Conservation (phyloP, 92 coral and sea anemone species). For the Phenganax stokvisi region DNA sequence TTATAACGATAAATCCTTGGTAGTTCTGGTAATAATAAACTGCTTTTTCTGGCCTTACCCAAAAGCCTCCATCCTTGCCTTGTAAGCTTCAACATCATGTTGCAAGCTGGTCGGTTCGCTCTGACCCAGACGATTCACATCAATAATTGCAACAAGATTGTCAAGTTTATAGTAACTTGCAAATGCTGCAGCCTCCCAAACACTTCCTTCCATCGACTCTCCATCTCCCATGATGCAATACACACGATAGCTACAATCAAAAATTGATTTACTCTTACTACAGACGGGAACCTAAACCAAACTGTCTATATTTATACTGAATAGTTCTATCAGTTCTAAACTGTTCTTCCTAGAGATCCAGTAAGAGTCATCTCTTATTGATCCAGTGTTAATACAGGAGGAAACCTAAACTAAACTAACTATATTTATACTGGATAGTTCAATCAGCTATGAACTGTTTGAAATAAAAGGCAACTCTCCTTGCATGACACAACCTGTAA, state of each 20-base stretch:
- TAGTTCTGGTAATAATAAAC: not conserved
- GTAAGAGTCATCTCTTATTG: no score
- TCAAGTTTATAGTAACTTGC: constrained; percentile 86
- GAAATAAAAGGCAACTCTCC: not conserved
- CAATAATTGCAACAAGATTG: constrained; percentile 92
- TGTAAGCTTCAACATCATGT: constrained; percentile 74
- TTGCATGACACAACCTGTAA: not conserved
- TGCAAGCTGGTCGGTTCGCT: constrained; percentile 80
- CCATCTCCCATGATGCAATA: constrained; percentile 90
- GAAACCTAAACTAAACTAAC: no score
- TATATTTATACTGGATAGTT: no score
- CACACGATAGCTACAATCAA: constrained; percentile 71
- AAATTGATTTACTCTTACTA: not conserved
- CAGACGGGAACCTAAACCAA: not conserved
- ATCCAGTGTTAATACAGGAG: no score
- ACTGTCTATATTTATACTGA: no score
- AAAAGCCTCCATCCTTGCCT: constrained; percentile 86
- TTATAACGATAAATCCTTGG: not conserved
- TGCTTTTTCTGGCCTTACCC: constrained; percentile 51
- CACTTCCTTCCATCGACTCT: constrained; percentile 87
- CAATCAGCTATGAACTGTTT: no score
- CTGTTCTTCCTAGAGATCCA: no score
- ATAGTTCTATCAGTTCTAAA: no score
- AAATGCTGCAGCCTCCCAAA: constrained; percentile 98
- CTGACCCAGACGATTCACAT: constrained; percentile 96